Conservation (phyloP, 2,797 vertebrate species). For the Benthosema pterotum region DNA sequence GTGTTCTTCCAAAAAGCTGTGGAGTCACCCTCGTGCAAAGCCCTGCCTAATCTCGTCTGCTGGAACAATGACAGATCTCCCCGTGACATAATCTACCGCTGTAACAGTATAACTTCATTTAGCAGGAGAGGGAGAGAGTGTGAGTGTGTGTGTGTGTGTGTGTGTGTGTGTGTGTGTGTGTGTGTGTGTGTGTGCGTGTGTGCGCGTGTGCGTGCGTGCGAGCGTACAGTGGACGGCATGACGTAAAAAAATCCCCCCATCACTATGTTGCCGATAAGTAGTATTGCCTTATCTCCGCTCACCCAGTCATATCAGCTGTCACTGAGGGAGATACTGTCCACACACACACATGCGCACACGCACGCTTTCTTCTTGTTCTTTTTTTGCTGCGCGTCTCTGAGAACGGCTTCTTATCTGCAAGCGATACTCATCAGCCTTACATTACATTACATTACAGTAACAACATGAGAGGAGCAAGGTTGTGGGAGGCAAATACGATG, state of each 20-base stretch:
- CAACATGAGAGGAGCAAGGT: slow-evolving; percentile 60
- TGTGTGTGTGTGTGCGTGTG: too few relatives aligned
- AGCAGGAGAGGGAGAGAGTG: slow-evolving; percentile 5
- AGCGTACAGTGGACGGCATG: slow-evolving; percentile 5
- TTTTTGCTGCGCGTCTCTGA: slow-evolving; percentile 39
- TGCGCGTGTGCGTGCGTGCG: too few relatives aligned
- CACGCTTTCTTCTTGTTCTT: slow-evolving; percentile 34
- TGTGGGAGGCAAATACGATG: slow-evolving; percentile 18
- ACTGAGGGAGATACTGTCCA: slow-evolving; percentile 61
- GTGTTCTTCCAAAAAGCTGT: slow-evolving; percentile 4
- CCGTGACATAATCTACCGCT: slow-evolving; percentile 55
- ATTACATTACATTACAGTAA: slow-evolving; percentile 65
- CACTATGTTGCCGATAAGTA: slow-evolving; percentile 19
- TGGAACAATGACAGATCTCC: slow-evolving; percentile 51
- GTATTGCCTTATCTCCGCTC: slow-evolving; percentile 60
- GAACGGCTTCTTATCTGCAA: slow-evolving; percentile 63
- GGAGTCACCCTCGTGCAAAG: background rate
- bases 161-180: too few relatives aligned
- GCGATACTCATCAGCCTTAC: slow-evolving; percentile 68
- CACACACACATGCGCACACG: slow-evolving; percentile 20
- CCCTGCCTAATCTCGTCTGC: slow-evolving; percentile 29
- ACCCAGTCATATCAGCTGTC: slow-evolving; percentile 57
- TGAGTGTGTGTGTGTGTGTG: slow-evolving; percentile 1
- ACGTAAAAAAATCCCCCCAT: slow-evolving; percentile 46
- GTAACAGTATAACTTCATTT: slow-evolving; percentile 50